Percentiles rank a stretch among this genome's conserved stretches.
Evolutionary conservation across 2,113 vertebrate genomes (phyloP).

Genomic region (Aegypius monachus): DNA sequence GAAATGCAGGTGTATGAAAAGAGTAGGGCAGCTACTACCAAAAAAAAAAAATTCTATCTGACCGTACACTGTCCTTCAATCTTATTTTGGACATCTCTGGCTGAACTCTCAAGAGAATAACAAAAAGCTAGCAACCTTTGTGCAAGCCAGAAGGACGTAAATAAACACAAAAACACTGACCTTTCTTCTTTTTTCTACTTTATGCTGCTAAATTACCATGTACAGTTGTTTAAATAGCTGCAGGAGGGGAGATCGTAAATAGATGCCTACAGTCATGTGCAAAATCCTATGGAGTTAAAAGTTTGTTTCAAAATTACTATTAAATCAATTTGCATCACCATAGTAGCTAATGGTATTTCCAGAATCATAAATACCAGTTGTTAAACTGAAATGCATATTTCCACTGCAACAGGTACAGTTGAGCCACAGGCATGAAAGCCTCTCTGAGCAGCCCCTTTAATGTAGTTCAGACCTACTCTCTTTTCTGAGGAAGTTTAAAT

Average conservation of each 20-base stretch:
- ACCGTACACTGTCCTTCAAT: neutral
- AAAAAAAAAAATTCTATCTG: neutral
- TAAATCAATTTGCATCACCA: constrained; percentile 40
- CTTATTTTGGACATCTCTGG: neutral
- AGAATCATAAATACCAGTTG: neutral
- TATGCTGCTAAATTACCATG: neutral
- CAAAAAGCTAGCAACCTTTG: neutral
- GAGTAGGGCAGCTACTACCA: neutral
- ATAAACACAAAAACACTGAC: neutral
- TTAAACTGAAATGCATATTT: neutral
- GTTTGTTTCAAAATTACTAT: neutral
- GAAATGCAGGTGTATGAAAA: neutral
- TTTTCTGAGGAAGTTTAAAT: neutral
- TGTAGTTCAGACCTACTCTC: neutral
- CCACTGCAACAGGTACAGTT: neutral
- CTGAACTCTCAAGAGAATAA: neutral
- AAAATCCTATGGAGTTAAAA: constrained; percentile 19
- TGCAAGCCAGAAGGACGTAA: neutral
- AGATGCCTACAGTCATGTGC: neutral
- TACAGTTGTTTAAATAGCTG: neutral
- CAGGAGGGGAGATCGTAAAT: neutral
- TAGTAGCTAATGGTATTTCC: constrained; percentile 35
- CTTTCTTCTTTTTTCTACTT: neutral
- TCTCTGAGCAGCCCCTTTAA: neutral
- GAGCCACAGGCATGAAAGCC: neutral